Conservation (phyloP, 2,113 vertebrate genomes). For the Brachyhypopomus occidentalis region DNA sequence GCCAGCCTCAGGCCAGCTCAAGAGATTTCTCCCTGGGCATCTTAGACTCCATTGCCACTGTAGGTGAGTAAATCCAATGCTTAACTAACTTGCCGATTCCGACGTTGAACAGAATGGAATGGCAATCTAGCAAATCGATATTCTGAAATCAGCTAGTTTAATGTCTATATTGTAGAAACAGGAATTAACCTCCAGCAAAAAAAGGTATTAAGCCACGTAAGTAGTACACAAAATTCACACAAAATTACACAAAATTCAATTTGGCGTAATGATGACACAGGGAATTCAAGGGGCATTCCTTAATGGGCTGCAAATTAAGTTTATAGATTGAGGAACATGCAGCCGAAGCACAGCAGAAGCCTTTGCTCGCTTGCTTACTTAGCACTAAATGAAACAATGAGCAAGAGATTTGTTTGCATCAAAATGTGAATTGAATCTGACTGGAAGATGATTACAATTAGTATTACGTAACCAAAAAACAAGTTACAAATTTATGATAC, state of each 20-base stretch:
- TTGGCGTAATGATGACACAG: not conserved
- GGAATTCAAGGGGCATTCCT: slow-evolving; percentile 9
- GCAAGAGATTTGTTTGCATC: not conserved
- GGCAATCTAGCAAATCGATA: not conserved
- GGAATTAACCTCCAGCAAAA: not conserved
- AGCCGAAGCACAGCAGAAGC: not conserved
- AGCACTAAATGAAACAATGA: not conserved
- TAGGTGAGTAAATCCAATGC: slow-evolving; percentile 61
- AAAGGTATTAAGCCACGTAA: not conserved
- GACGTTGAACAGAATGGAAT: not conserved
- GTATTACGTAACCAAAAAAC: not conserved
- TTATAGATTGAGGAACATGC: slow-evolving; percentile 22
- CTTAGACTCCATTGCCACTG: slow-evolving; percentile 74
- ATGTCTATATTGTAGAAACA: not conserved
- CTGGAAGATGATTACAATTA: not conserved
- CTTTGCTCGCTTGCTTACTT: not conserved
- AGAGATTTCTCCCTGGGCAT: slow-evolving; percentile 66
- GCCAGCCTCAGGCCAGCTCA: slow-evolving; percentile 37
- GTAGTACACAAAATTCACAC: slow-evolving; percentile 6
- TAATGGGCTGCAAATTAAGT: slow-evolving; percentile 18
- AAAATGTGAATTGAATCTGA: not conserved
- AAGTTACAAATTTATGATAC: too few species aligned
- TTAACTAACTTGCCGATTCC: not conserved
- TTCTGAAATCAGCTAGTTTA: not conserved
- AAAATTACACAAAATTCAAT: slow-evolving; percentile 17